A percentile compares a stretch with the other conserved stretches of the same genome.
phyloP scores from a whole-genome alignment of 2,888 invertebrate species.

The Caprella mutica region DNA sequence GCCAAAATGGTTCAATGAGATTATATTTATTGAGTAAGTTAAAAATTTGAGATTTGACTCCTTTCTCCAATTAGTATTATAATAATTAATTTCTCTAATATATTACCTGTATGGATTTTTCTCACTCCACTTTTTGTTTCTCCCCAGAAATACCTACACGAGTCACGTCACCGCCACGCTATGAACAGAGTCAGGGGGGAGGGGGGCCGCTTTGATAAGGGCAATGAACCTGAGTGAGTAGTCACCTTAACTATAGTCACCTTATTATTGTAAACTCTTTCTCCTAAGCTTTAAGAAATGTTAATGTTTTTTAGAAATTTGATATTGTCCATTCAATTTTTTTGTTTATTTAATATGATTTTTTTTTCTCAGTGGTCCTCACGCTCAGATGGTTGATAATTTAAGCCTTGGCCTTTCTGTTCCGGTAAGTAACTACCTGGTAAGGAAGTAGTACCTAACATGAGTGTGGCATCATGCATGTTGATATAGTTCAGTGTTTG shows the following conservation, averaged over 20 bases:
- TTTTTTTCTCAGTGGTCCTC: neutral
- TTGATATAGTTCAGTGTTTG: too few relatives aligned
- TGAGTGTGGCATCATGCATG: too few relatives aligned
- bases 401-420: neutral
- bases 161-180: constrained; percentile 90
- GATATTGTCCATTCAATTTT: neutral
- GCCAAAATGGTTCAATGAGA: neutral
- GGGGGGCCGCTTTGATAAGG: constrained; percentile 68
- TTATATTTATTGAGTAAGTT: neutral
- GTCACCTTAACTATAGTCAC: too few relatives aligned
- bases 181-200: constrained; percentile 95
- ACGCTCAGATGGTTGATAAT: neutral
- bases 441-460: too few relatives aligned
- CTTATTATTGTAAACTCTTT: too few relatives aligned
- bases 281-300: too few relatives aligned
- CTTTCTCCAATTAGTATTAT: neutral
- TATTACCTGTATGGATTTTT: too few relatives aligned
- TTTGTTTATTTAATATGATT: neutral
- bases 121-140: neutral
- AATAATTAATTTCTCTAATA: neutral
- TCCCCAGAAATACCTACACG: constrained; percentile 91
- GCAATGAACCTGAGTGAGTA: neutral
- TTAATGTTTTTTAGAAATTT: too few relatives aligned
- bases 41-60: neutral
- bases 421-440: neutral